These are phyloP conservation scores for Pollenia labialis DNA, from an alignment of 2,888 invertebrate species.

Conservation along the genomic window DNA sequence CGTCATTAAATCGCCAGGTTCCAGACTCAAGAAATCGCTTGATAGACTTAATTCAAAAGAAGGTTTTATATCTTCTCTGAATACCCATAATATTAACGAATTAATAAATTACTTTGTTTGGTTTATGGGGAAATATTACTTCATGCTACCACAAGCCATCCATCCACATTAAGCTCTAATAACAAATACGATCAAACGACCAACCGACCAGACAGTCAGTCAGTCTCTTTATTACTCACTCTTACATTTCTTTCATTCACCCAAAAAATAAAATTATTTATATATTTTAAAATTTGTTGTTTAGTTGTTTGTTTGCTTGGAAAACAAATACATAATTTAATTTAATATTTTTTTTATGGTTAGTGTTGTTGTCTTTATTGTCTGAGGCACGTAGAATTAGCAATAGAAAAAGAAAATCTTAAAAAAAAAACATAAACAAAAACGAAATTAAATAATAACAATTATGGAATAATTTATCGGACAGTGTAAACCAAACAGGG, in stretches of 20 bases:
- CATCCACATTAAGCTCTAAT: background rate
- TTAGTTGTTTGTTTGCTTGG: background rate
- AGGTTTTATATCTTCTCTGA: background rate
- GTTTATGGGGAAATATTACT: conserved; percentile 14
- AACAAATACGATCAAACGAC: background rate
- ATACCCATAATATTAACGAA: background rate
- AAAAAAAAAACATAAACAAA: conserved; percentile 34
- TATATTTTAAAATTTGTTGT: background rate
- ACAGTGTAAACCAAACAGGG: background rate
- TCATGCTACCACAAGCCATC: background rate
- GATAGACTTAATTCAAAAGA: too few species aligned
- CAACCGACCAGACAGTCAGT: background rate
- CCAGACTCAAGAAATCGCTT: too few species aligned
- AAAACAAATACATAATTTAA: conserved; percentile 31
- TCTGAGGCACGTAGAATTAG: conserved; percentile 46
- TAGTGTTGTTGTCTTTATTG: conserved; percentile 14
- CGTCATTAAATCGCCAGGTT: too few species aligned
- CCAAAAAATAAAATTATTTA: conserved; percentile 1
- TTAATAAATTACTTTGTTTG: background rate
- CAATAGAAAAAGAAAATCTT: background rate
- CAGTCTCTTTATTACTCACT: too few species aligned
- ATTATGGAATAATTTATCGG: conserved; percentile 63
- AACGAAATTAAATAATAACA: conserved; percentile 66
- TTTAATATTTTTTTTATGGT: conserved; percentile 8
- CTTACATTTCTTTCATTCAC: background rate